phyloP scores from a whole-genome alignment of 1,140 invertebrate species.

The Trichonephila clavipes region DNA sequence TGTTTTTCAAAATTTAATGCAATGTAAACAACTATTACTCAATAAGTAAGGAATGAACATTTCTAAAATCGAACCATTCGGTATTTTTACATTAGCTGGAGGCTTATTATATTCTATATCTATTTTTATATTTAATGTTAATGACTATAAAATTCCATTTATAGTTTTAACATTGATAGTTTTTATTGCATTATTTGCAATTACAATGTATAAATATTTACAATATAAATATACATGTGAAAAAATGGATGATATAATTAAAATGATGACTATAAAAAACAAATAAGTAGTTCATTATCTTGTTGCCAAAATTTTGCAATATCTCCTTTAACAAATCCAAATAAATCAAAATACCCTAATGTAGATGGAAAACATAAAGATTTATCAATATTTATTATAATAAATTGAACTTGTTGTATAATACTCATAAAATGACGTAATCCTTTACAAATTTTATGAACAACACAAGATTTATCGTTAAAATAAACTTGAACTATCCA shows the following conservation, averaged over 20 bases:
- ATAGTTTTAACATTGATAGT: conserved; percentile 30
- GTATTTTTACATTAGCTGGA: neutral
- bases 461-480: too few species aligned
- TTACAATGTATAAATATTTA: conserved; percentile 45
- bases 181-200: conserved; percentile 39
- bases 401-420: neutral
- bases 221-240: conserved; percentile 52
- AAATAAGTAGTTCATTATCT: conserved; percentile 5
- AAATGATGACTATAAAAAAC: conserved; percentile 49
- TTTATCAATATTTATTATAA: neutral
- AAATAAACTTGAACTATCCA: too few species aligned
- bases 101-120: conserved; percentile 34
- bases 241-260: conserved; percentile 52
- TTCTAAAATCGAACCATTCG: conserved; percentile 18
- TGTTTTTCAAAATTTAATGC: neutral
- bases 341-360: neutral
- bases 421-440: conserved; percentile 24
- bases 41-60: neutral
- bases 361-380: neutral
- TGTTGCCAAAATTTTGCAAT: neutral
- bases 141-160: conserved; percentile 27
- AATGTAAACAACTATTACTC: conserved; percentile 1
- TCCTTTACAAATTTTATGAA: neutral
- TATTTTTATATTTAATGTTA: conserved; percentile 38
- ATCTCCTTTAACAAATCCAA: conserved; percentile 27